Evolutionary conservation across 2,113 vertebrate genomes (phyloP).

Genomic region (Etheostoma spectabile): DNA sequence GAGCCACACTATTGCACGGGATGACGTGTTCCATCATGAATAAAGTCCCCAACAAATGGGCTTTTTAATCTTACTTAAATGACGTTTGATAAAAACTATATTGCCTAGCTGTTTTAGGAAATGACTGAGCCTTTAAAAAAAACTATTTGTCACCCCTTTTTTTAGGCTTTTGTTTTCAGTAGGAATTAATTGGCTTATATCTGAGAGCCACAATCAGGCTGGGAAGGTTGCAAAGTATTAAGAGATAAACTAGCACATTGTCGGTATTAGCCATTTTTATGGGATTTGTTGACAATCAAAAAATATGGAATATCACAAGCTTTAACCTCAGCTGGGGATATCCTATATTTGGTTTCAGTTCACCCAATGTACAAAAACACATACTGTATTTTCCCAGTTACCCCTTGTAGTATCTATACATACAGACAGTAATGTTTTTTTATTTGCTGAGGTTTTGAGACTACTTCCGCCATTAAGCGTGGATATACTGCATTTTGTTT

Average conservation of each 20-base stretch:
- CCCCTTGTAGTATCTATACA: not conserved
- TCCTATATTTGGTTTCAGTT: not conserved
- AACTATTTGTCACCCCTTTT: too few species aligned
- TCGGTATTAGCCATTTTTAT: not conserved
- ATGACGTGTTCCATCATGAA: not conserved
- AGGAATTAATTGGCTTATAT: too few species aligned
- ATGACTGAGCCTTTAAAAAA: too few species aligned
- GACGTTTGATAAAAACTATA: not conserved
- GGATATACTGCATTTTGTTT: not conserved
- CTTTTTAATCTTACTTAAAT: not conserved
- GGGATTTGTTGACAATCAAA: not conserved
- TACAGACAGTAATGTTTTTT: conserved; percentile 14
- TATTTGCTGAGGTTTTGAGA: not conserved
- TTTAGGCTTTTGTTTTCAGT: too few species aligned
- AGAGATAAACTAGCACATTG: not conserved
- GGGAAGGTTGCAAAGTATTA: too few species aligned
- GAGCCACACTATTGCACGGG: not conserved
- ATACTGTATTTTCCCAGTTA: not conserved
- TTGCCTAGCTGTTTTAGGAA: too few species aligned
- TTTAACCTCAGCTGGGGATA: not conserved
- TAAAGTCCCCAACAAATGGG: not conserved
- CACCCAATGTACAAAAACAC: not conserved
- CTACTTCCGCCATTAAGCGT: not conserved
- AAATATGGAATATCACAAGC: not conserved
- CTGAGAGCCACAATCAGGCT: too few species aligned